Evolutionary conservation across 2,797 vertebrate species (phyloP).

Genomic region (Sebastes ruberrimus): DNA sequence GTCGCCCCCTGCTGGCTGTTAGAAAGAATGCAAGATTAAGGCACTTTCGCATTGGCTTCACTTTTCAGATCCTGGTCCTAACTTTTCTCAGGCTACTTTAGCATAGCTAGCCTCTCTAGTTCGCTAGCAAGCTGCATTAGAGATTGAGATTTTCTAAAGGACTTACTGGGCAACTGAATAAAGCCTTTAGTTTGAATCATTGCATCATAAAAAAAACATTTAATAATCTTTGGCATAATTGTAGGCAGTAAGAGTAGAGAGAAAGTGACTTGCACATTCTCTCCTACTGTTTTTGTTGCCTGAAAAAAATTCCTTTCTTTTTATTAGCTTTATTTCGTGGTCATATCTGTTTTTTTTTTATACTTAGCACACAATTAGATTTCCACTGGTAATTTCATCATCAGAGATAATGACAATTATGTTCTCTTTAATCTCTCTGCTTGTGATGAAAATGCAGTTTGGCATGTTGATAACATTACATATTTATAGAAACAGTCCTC

Average conservation of each 20-base stretch:
- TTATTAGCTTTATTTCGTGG: background rate
- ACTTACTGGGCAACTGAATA: background rate
- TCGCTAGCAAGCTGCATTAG: background rate
- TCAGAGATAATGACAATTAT: background rate
- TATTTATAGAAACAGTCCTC: background rate
- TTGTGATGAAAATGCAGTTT: background rate
- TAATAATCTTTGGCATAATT: background rate
- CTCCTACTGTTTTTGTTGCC: background rate
- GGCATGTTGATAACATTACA: background rate
- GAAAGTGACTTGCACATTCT: background rate
- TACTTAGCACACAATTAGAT: too few species aligned
- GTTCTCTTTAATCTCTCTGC: background rate
- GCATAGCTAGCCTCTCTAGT: background rate
- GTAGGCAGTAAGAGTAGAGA: background rate
- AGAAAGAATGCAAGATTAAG: accelerated
- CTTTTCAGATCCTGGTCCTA: background rate
- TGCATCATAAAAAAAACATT: background rate
- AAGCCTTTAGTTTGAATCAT: background rate
- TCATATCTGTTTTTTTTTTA: background rate
- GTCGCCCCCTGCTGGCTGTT: too few species aligned
- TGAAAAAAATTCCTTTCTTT: background rate
- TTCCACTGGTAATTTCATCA: background rate
- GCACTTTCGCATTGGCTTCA: too few species aligned
- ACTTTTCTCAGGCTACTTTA: background rate
- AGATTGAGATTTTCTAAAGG: background rate